phyloP scores from a whole-genome alignment of 2,113 vertebrate species.

The Atrichornis clamosus region DNA sequence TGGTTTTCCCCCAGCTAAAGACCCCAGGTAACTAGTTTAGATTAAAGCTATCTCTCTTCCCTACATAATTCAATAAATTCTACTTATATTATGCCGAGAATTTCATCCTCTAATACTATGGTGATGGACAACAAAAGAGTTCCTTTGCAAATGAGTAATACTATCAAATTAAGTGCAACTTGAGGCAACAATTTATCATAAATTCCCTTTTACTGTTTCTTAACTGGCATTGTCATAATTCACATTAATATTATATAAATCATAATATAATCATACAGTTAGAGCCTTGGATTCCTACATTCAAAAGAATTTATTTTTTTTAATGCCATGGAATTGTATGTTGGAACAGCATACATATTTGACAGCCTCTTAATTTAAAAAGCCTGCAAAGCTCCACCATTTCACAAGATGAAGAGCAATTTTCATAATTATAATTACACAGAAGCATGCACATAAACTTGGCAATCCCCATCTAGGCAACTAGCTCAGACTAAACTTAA shows the following conservation, averaged over 20 bases:
- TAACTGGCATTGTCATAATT: not conserved
- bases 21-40: not conserved
- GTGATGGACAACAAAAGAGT: not conserved
- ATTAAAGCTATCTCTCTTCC: not conserved
- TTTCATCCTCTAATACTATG: not conserved
- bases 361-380: constrained; percentile 50
- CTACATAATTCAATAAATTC: not conserved
- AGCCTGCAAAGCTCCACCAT: not conserved
- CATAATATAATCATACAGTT: not conserved
- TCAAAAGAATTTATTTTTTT: constrained; percentile 1
- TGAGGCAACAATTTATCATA: not conserved
- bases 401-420: constrained; percentile 57
- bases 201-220: not conserved
- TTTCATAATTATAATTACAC: constrained; percentile 67
- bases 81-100: not conserved
- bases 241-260: not conserved
- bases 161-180: not conserved
- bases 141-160: not conserved
- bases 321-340: not conserved
- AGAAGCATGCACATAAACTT: constrained; percentile 65
- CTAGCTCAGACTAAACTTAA: constrained; percentile 47
- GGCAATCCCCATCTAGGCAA: constrained; percentile 21
- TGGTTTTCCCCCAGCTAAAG: rapidly evolving
- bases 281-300: not conserved
- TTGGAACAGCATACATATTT: not conserved